phyloP scores from a whole-genome alignment of 2,113 vertebrate genomes.

The Alligator sinensis region DNA sequence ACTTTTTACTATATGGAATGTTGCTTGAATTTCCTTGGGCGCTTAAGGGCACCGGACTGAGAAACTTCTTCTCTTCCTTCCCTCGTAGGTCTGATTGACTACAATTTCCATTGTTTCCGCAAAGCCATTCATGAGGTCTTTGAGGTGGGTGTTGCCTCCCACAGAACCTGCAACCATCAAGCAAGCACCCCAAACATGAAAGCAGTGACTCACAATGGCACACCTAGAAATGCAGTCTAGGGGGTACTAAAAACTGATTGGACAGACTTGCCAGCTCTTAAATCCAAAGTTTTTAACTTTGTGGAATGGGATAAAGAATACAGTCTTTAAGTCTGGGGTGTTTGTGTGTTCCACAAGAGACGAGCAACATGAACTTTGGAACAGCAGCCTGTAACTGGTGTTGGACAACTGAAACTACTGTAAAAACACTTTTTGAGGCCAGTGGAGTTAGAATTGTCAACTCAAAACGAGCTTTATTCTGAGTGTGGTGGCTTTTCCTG shows the following conservation, averaged over 20 bases:
- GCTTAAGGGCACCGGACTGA: not conserved
- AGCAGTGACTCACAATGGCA: conserved; percentile 93
- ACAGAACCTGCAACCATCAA: conserved; percentile 85
- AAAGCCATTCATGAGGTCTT: conserved; percentile 99
- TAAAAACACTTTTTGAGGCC: conserved; percentile 61
- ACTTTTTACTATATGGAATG: not conserved
- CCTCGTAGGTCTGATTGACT: conserved; percentile 95
- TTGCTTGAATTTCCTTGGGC: not conserved
- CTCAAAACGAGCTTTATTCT: conserved; percentile 35
- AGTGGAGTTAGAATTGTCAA: conserved; percentile 48
- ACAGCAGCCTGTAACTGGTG: conserved; percentile 58
- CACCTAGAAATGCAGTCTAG: conserved; percentile 92
- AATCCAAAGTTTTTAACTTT: conserved; percentile 70
- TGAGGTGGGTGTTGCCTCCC: conserved; percentile 92
- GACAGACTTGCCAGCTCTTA: conserved; percentile 73
- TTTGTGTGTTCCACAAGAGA: conserved; percentile 47
- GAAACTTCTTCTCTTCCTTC: not conserved
- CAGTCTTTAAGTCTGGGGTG: conserved; percentile 50
- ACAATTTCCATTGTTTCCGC: conserved; percentile 99
- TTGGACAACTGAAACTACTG: conserved; percentile 71
- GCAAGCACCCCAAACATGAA: conserved; percentile 89
- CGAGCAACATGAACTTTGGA: conserved; percentile 57
- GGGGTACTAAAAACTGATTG: conserved; percentile 23
- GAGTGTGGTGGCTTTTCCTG: conserved; percentile 57
- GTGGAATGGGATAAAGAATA: conserved; percentile 55